These are phyloP conservation scores for Erpobdella octoculata DNA, from an alignment of 2,888 invertebrate species.

Conservation along the genomic window DNA sequence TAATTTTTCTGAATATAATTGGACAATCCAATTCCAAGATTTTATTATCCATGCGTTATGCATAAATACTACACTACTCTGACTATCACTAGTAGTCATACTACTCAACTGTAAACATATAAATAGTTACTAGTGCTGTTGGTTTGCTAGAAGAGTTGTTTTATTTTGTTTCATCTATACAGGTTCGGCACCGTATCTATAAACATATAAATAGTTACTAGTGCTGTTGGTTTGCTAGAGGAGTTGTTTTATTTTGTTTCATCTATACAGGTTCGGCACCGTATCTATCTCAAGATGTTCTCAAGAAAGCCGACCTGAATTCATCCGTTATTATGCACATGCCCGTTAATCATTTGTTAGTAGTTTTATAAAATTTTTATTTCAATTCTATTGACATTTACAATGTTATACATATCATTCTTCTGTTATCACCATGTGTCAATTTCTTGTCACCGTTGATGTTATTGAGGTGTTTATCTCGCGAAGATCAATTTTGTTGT, in stretches of 20 bases:
- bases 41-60: neutral
- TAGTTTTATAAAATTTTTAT: too few relatives aligned
- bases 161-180: neutral
- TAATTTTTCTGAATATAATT: neutral
- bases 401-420: too few relatives aligned
- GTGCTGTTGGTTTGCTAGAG: neutral
- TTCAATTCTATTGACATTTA: too few relatives aligned
- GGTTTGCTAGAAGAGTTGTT: neutral
- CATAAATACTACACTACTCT: neutral
- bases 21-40: too few relatives aligned
- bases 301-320: neutral
- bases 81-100: neutral
- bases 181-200: conserved; percentile 16
- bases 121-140: too few relatives aligned
- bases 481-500: too few relatives aligned
- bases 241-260: neutral
- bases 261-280: conserved; percentile 1
- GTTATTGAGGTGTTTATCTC: too few relatives aligned
- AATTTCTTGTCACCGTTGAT: too few relatives aligned
- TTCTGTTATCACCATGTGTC: too few relatives aligned
- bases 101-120: too few relatives aligned
- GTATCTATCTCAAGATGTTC: conserved; percentile 11
- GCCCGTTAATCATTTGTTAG: conserved; percentile 11
- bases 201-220: too few relatives aligned
- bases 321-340: conserved; percentile 9